phyloP scores from a whole-genome alignment of 1,140 invertebrate genomes.

The Halesus radiatus region DNA sequence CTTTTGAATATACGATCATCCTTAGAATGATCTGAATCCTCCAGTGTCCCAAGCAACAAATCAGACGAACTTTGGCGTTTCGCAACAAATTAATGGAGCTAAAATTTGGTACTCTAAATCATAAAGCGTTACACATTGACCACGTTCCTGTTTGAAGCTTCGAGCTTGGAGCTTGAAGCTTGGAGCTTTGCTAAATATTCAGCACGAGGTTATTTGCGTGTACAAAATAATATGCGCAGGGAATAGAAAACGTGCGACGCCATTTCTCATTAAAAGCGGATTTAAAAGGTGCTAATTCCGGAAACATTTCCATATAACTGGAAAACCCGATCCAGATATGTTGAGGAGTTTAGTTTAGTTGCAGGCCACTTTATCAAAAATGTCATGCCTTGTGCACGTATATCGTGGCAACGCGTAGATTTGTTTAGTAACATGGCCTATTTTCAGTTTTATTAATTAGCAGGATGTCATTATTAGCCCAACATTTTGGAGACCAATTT shows the following conservation, averaged over 20 bases:
- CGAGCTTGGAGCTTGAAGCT: not conserved
- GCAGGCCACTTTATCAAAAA: not conserved
- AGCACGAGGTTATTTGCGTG: constrained; percentile 12
- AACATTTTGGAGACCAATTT: no score
- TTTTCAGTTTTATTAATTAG: no score
- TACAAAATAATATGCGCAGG: not conserved
- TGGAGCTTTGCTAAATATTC: constrained; percentile 22
- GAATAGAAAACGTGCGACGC: constrained; percentile 8
- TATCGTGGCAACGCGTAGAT: no score
- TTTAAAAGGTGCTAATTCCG: constrained; percentile 56
- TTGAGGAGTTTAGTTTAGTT: not conserved
- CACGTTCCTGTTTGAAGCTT: constrained; percentile 21
- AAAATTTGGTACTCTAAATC: not conserved
- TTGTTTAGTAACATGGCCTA: no score
- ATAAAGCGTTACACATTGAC: constrained; percentile 13
- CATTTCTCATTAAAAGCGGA: constrained; percentile 52
- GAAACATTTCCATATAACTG: constrained; percentile 36
- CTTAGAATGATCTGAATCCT: no score
- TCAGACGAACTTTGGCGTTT: constrained; percentile 6
- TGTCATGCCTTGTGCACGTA: no score
- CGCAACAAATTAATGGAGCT: constrained; percentile 6
- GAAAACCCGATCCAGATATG: not conserved
- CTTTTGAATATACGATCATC: no score
- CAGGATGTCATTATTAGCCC: no score
- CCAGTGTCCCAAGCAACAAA: not conserved